Base-by-base conservation (phyloP, 2,888 invertebrate species). In the Microctonus brassicae region DNA sequence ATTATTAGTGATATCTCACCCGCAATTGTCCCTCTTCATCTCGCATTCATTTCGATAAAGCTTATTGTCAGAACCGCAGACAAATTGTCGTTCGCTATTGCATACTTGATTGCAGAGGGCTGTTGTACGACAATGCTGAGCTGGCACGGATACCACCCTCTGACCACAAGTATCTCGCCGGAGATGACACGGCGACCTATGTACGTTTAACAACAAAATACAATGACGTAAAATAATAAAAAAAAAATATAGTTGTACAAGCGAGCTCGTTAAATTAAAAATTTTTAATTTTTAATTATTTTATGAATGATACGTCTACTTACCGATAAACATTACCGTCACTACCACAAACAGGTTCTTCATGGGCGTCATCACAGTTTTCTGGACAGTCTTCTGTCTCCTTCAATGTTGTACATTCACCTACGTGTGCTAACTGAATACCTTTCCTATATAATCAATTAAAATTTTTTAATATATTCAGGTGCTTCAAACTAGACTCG, bases 1-100 rank as follows among this genome's bases (percentile, higher is more conserved):
- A 33, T 52, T 55, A 57, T 20, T 17, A 36, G 22, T 36, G 36
- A 53, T 80, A 88, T 81, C 88, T 89, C 82, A 94, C 94, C 94
- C 96, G 88, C 96, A 97, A 85, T 96, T 96, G 84, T 94, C 94
- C 85, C 94, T 92, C 87, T 94, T 95, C 96, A 97, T 97, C 85
- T 95, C 93, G 83, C 97, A 97, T 88, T 95, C 95, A 86, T 94
- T 96, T 82, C 93, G 92, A 88, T 97, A 96, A 86, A 97, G 94
- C 84, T 95, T 93, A 88, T 95, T 95, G 88, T 97, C 96, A 9
- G 95, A 96, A 39, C 95, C 96, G 85, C 97, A 97, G 64, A 96
- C 95, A 84, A 95, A 96, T 75, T 93, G 93, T n/a, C 92, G 91
- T 22, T 92, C 92, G 71, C 91, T 91, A 24, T 91, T 91, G 82